phyloP scores from a whole-genome alignment of 1,140 invertebrate species.

The Hestina assimilis region DNA sequence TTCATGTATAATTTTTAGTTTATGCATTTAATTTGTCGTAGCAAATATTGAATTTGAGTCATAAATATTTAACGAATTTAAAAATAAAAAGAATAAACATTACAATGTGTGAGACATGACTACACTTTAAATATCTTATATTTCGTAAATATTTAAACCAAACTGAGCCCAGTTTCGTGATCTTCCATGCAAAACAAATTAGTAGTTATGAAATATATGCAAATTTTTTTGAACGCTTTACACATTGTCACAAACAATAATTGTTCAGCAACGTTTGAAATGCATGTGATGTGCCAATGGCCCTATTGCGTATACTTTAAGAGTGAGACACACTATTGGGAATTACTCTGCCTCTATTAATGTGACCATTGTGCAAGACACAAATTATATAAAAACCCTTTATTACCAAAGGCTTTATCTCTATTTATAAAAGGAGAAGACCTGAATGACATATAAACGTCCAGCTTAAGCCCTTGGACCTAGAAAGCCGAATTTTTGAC shows the following conservation, averaged over 20 bases:
- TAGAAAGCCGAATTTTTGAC: too few species aligned
- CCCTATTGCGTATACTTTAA: slow-evolving; percentile 14
- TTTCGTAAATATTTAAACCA: neutral
- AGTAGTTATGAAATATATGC: slow-evolving; percentile 7
- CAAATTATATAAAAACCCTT: too few species aligned
- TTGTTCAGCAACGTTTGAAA: slow-evolving; percentile 13
- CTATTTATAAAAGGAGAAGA: too few species aligned
- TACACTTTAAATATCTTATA: neutral
- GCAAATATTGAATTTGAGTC: too few species aligned
- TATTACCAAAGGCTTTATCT: too few species aligned
- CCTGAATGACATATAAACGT: too few species aligned
- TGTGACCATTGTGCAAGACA: slow-evolving; percentile 2
- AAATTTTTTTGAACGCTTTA: slow-evolving; percentile 8
- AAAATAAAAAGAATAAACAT: neutral
- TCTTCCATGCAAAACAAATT: neutral
- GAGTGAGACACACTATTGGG: slow-evolving; percentile 2
- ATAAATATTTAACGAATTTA: too few species aligned
- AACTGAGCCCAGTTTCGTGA: neutral
- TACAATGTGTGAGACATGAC: neutral
- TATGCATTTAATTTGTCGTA: too few species aligned
- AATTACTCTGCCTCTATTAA: neutral
- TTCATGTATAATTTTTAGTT: too few species aligned
- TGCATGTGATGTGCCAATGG: slow-evolving; percentile 10
- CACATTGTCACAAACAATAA: slow-evolving; percentile 9
- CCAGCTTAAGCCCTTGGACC: too few species aligned